Evolutionary conservation across 2,113 vertebrate genomes (phyloP).

Genomic region (Phasianus colchicus): DNA sequence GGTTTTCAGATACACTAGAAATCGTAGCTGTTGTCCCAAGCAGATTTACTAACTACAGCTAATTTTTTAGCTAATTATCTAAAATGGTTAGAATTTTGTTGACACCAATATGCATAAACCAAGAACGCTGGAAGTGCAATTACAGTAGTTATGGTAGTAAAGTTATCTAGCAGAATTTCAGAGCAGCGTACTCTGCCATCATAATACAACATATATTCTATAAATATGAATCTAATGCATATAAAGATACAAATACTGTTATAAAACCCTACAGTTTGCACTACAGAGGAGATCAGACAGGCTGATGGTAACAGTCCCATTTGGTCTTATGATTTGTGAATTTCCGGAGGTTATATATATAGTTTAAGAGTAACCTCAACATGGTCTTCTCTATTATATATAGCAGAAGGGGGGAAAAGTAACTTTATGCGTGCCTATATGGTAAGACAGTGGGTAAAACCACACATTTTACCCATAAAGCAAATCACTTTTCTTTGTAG

Average conservation of each 20-base stretch:
- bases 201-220: conserved; percentile 48
- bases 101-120: neutral
- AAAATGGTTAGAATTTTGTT: neutral
- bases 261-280: conserved; percentile 61
- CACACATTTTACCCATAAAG: neutral
- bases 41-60: neutral
- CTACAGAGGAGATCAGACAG: conserved; percentile 59
- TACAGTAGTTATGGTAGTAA: neutral
- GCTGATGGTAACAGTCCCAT: conserved; percentile 62
- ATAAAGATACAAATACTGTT: conserved; percentile 61
- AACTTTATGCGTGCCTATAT: conserved; percentile 22
- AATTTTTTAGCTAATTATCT: neutral
- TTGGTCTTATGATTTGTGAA: conserved; percentile 64
- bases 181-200: conserved; percentile 33
- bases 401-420: conserved; percentile 43
- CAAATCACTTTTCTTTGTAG: neutral
- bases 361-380: conserved; percentile 62
- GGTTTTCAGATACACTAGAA: neutral
- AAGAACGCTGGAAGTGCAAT: neutral
- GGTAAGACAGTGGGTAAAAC: conserved; percentile 10
- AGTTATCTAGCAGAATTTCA: conserved; percentile 42
- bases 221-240: conserved; percentile 55
- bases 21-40: neutral
- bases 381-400: conserved; percentile 68
- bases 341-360: conserved; percentile 62